A percentile compares a stretch with the other conserved stretches of the same genome.
Conservation (phyloP, 2,888 invertebrate species). For the Campaea margaritaria region DNA sequence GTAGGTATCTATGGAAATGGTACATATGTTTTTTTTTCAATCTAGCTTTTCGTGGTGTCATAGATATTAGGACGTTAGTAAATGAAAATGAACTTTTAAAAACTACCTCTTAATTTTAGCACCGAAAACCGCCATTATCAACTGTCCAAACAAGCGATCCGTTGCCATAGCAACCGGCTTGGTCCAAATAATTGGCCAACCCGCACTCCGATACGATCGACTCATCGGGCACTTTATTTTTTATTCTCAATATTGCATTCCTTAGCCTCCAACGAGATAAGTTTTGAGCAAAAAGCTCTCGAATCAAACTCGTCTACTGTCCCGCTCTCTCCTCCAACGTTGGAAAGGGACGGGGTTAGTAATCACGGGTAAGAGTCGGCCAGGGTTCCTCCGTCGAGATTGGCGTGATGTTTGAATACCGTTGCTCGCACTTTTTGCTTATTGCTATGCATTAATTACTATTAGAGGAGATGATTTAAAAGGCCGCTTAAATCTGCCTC, state of each 20-base stretch:
- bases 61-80: no score
- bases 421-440: slow-evolving; percentile 47
- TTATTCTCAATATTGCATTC: slow-evolving; percentile 67
- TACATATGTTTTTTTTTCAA: no score
- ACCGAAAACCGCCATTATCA: not conserved
- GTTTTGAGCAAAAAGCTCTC: slow-evolving; percentile 44
- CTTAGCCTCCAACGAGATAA: slow-evolving; percentile 48
- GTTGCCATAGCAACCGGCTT: slow-evolving; percentile 69
- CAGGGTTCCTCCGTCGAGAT: slow-evolving; percentile 50
- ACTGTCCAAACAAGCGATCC: slow-evolving; percentile 37
- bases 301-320: slow-evolving; percentile 26
- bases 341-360: slow-evolving; percentile 27
- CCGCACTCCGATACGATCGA: slow-evolving; percentile 57
- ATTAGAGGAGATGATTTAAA: slow-evolving; percentile 41
- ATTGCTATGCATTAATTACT: slow-evolving; percentile 50
- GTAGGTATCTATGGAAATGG: no score
- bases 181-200: slow-evolving; percentile 67
- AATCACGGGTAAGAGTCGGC: slow-evolving; percentile 28
- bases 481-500: slow-evolving; percentile 17
- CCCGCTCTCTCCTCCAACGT: slow-evolving; percentile 19
- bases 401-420: slow-evolving; percentile 61
- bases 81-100: no score
- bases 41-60: no score
- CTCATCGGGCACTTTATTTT: slow-evolving; percentile 56
- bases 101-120: not conserved